Evolutionary conservation across 2,888 invertebrate genomes (phyloP).

Genomic region (Cephus pygmeus): DNA sequence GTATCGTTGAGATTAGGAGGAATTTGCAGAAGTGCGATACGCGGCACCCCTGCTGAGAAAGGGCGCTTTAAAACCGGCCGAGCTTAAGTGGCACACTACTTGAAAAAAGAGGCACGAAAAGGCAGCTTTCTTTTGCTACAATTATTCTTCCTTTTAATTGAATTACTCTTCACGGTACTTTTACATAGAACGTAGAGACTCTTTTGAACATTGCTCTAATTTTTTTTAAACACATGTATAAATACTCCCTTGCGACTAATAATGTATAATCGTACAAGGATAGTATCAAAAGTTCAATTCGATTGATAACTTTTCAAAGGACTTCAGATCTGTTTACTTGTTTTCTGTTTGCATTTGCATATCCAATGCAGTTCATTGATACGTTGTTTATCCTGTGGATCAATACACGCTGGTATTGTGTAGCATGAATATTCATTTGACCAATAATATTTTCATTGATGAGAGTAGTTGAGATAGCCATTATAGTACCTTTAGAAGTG

Average conservation of each 20-base stretch:
- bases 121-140: neutral
- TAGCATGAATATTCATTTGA: neutral
- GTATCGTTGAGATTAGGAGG: constrained; percentile 1
- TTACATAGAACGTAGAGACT: neutral
- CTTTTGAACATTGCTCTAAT: neutral
- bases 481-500: neutral
- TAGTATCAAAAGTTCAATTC: neutral
- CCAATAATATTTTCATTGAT: neutral
- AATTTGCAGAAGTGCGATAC: constrained; percentile 2
- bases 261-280: neutral
- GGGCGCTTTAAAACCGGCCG: neutral
- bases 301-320: neutral
- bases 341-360: neutral
- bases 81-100: neutral
- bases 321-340: neutral
- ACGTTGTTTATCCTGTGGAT: neutral
- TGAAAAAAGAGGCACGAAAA: neutral
- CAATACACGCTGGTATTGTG: neutral
- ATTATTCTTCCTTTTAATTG: neutral
- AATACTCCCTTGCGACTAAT: neutral
- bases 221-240: neutral
- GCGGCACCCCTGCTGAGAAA: neutral
- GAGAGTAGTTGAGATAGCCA: neutral
- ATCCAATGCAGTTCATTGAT: neutral
- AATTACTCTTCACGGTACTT: neutral